Evolutionary conservation across 2,888 invertebrate species (phyloP).

Genomic region (Dryadula phaetusa): DNA sequence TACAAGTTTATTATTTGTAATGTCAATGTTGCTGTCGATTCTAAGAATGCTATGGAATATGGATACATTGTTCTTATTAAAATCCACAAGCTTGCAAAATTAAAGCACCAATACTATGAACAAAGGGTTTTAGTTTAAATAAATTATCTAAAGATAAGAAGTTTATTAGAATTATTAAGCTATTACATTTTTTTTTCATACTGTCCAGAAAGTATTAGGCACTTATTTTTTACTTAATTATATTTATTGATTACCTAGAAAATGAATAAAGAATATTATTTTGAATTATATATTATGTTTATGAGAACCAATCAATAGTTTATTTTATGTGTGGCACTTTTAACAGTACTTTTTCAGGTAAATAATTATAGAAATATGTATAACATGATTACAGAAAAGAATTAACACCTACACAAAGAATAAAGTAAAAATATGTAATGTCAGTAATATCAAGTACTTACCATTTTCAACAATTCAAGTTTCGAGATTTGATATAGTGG

Average conservation of each 20-base stretch:
- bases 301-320: not conserved
- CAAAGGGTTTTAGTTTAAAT: conserved; percentile 36
- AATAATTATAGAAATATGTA: no score
- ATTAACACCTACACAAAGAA: not conserved
- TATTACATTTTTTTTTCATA: conserved; percentile 27
- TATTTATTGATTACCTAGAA: conserved; percentile 1
- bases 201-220: conserved; percentile 26
- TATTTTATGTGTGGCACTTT: not conserved
- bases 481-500: not conserved
- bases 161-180: conserved; percentile 47
- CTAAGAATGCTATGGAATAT: conserved; percentile 40
- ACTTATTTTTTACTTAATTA: conserved; percentile 23
- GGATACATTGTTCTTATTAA: conserved; percentile 46
- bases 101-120: conserved; percentile 58
- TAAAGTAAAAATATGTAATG: not conserved
- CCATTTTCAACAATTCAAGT: no score
- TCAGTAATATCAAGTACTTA: no score
- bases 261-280: not conserved
- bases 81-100: conserved; percentile 70
- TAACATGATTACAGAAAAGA: not conserved
- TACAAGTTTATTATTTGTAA: conserved; percentile 38
- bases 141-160: conserved; percentile 38
- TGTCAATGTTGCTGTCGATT: conserved; percentile 44
- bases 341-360: no score
- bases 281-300: conserved; percentile 3